A percentile compares a stretch with the other conserved stretches of the same genome.
Conservation (phyloP, 2,797 vertebrate species). For the Coluber constrictor region DNA sequence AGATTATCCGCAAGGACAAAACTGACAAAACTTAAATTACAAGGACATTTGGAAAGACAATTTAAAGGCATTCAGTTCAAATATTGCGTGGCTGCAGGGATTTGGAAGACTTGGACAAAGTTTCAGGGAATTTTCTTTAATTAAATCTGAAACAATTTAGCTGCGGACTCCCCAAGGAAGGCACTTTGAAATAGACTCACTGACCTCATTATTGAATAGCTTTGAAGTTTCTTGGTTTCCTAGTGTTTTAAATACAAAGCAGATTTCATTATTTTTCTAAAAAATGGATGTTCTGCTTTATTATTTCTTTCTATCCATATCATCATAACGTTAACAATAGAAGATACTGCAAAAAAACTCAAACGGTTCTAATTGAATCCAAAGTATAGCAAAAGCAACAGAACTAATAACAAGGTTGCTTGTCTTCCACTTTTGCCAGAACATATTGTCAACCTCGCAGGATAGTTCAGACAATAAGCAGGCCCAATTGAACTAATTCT, state of each 20-base stretch:
- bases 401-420: neutral
- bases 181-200: neutral
- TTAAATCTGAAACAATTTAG: slow-evolving; percentile 34
- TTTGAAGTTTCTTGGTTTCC: neutral
- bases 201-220: neutral
- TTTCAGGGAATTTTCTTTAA: slow-evolving; percentile 34
- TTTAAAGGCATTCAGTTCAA: slow-evolving; percentile 34
- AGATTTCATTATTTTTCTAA: neutral
- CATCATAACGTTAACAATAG: neutral
- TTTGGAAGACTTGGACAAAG: slow-evolving; percentile 3
- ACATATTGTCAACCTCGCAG: neutral
- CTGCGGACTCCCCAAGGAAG: neutral
- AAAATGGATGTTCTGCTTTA: neutral
- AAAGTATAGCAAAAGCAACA: neutral
- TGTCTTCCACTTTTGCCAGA: neutral
- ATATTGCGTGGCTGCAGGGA: slow-evolving; percentile 33
- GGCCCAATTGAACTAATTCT: neutral
- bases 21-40: slow-evolving; percentile 46
- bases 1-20: slow-evolving; percentile 54
- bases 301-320: neutral
- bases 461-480: neutral
- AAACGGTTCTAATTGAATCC: neutral
- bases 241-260: neutral
- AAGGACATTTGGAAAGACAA: slow-evolving; percentile 58
- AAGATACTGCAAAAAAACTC: neutral